Percentiles rank a stretch among this genome's conserved stretches.
Conservation (phyloP, 2,113 vertebrate genomes). For the Procapra przewalskii region DNA sequence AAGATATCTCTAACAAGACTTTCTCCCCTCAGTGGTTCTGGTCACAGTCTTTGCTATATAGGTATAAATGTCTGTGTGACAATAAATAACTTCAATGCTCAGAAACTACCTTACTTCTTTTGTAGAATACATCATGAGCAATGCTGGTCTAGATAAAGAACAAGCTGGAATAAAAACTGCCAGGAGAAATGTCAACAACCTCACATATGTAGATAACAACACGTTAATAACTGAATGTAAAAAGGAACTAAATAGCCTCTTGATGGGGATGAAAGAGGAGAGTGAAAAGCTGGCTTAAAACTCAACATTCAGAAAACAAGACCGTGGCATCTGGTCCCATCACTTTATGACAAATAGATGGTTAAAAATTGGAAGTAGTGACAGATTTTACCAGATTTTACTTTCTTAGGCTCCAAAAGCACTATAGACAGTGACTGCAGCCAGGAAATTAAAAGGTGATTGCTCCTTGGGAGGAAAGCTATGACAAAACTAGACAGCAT, state of each 20-base stretch:
- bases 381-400: neutral
- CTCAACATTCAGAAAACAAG: neutral
- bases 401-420: neutral
- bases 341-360: neutral
- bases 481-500: neutral
- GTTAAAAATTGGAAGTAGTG: neutral
- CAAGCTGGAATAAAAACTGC: neutral
- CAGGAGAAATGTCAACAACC: neutral
- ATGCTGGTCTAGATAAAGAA: neutral
- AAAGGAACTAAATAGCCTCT: neutral
- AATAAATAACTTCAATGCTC: neutral
- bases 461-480: neutral
- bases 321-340: neutral
- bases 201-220: neutral
- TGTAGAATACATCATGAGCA: neutral
- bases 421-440: neutral
- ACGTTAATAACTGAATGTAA: neutral
- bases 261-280: neutral
- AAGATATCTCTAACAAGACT: neutral
- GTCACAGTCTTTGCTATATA: neutral
- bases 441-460: neutral
- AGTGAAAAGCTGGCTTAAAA: neutral
- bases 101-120: neutral
- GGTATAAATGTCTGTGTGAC: neutral
- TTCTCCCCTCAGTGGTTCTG: neutral